Evolutionary conservation across 2,888 invertebrate genomes (phyloP).

Genomic region (Drosophila prolongata): DNA sequence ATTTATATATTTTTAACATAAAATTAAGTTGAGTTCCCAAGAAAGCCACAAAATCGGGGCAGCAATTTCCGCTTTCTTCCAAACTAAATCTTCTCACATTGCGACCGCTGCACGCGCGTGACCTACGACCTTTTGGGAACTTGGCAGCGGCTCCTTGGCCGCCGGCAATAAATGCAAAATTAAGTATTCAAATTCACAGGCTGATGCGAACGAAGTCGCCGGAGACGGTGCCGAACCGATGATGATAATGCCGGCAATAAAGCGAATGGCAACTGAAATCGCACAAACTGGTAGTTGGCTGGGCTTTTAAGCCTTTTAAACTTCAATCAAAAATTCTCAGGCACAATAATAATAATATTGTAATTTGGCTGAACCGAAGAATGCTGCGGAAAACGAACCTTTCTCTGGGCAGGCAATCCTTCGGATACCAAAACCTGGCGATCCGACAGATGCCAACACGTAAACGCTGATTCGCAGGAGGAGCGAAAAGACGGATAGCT

Average conservation of each 20-base stretch:
- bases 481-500: slow-evolving; percentile 20
- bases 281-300: slow-evolving; percentile 70
- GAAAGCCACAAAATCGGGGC: too few relatives aligned
- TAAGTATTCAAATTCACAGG: slow-evolving; percentile 73
- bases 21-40: background rate
- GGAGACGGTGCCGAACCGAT: slow-evolving; percentile 30
- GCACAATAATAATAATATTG: slow-evolving; percentile 73
- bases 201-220: slow-evolving; percentile 52
- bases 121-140: slow-evolving; percentile 62
- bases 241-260: slow-evolving; percentile 76
- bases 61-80: slow-evolving; percentile 1
- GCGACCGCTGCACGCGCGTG: slow-evolving; percentile 57
- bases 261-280: slow-evolving; percentile 77
- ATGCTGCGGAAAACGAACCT: slow-evolving; percentile 63
- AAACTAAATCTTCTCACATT: slow-evolving; percentile 51
- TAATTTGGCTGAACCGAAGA: slow-evolving; percentile 66
- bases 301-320: slow-evolving; percentile 75
- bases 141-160: slow-evolving; percentile 37
- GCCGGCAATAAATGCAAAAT: slow-evolving; percentile 47
- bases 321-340: slow-evolving; percentile 79
- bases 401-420: slow-evolving; percentile 47
- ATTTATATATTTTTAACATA: background rate
- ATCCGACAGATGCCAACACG: slow-evolving; percentile 70
- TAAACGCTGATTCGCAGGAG: slow-evolving; percentile 61
- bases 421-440: slow-evolving; percentile 3